Percentiles rank a stretch among this genome's conserved stretches.
These are phyloP conservation scores for Nipponia nippon DNA, from an alignment of 2,113 vertebrate genomes.

Conservation along the genomic window DNA sequence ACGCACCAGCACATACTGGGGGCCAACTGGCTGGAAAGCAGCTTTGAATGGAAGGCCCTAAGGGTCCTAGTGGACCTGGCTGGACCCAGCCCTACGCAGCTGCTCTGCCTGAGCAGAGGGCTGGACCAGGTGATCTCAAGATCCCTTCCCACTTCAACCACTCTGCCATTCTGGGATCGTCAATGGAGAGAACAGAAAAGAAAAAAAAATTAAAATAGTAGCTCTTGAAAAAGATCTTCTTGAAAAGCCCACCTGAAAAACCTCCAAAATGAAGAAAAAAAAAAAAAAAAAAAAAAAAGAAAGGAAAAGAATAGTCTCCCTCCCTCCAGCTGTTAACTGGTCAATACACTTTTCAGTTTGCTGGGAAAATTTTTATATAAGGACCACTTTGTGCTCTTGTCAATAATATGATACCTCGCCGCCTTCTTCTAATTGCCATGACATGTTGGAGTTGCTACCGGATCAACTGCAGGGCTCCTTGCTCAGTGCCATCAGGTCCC, in stretches of 20 bases:
- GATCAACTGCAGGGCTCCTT: neutral
- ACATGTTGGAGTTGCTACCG: neutral
- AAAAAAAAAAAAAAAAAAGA: neutral
- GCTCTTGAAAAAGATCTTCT: neutral
- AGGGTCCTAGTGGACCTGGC: neutral
- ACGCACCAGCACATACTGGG: neutral
- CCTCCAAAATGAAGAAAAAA: neutral
- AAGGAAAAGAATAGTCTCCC: neutral
- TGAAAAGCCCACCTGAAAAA: neutral
- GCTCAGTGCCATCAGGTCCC: rapidly evolving
- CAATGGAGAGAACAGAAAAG: neutral
- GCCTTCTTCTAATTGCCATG: neutral
- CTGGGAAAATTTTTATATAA: neutral
- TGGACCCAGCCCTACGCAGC: neutral
- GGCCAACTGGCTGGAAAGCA: neutral
- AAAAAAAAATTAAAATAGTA: neutral
- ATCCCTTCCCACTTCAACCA: neutral
- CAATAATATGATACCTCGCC: neutral
- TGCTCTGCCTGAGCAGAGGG: neutral
- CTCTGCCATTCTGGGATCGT: neutral
- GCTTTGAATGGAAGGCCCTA: neutral
- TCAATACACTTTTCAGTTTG: neutral
- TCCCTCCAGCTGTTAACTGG: neutral
- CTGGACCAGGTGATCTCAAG: rapidly evolving
- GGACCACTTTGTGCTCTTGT: neutral